Percentiles rank a stretch among this genome's conserved stretches.
Evolutionary conservation across 2,888 invertebrate species (phyloP).

Genomic region (Drosophila seclusa): DNA sequence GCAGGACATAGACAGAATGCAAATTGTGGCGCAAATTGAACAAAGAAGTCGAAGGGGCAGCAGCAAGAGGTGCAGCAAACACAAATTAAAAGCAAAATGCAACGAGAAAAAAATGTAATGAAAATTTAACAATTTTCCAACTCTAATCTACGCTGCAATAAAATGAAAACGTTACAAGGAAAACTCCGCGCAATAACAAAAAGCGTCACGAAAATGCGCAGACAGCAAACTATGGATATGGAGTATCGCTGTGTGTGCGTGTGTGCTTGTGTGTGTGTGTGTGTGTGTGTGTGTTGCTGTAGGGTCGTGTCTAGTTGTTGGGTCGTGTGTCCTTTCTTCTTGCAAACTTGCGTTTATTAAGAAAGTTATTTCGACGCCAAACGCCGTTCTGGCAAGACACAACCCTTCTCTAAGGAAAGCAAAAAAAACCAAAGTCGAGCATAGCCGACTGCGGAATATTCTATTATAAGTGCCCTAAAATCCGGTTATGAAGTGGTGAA

Average conservation of each 20-base stretch:
- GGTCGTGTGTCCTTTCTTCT: conserved; percentile 46
- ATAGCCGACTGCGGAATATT: not conserved
- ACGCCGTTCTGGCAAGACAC: conserved; percentile 45
- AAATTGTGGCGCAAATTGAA: conserved; percentile 53
- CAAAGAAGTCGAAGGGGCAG: conserved; percentile 40
- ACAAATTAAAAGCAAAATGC: conserved; percentile 47
- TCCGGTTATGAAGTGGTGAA: not conserved
- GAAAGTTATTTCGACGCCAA: conserved; percentile 72
- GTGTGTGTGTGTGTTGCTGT: not conserved
- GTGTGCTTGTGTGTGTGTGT: not conserved
- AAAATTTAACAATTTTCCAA: conserved; percentile 78
- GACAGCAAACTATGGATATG: conserved; percentile 54
- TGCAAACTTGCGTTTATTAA: conserved; percentile 77
- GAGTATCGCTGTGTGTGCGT: conserved; percentile 19
- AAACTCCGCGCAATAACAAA: conserved; percentile 58
- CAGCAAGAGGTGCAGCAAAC: conserved; percentile 23
- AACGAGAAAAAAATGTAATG: conserved; percentile 56
- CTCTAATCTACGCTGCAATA: conserved; percentile 77
- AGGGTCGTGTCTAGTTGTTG: conserved; percentile 14
- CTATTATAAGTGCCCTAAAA: not conserved
- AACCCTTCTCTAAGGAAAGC: conserved; percentile 13
- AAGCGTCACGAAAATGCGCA: conserved; percentile 72
- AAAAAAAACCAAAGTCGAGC: not conserved
- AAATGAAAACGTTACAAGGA: conserved; percentile 75
- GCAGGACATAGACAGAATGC: conserved; percentile 28